Base-by-base conservation (phyloP, 2,113 vertebrate genomes). In the Limanda limanda region DNA sequence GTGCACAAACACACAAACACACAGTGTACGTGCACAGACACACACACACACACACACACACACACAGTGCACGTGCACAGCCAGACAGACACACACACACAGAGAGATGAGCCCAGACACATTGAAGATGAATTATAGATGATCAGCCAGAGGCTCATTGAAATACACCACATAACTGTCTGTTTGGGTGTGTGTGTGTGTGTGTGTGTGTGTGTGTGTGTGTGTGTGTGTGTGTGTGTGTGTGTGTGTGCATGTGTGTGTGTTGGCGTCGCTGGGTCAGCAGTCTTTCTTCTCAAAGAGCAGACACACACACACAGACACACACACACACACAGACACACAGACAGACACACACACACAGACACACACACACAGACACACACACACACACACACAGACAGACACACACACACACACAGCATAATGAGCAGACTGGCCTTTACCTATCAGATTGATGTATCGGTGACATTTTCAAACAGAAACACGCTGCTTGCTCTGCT, bases 391-490 rank as follows among this genome's bases (percentile, higher is more conserved):
- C 27, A 27, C 27, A 27, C 27, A 27, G 4, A 31, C 27, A 60
- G 52, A 27, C 40, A 63, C 35, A 11, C 71, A 74, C 37, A 64
- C 51, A 74, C 77, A 23, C 58, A 64, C 57, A 27, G 71, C 25
- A 62, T 84, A 87, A 86, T 86, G 81, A 86, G 76, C 24, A 27
- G 75, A 55, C 74, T 91, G 87, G 87, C 89, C 89, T 89, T 91
- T 88, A 85, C 79, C 83, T 37, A 71, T 89, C 83, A 81, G 71
- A 77, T 69, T 91, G 87, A 91, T 88, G 86, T 84, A 89, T 83
- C 81, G 84, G 74, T 89, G 86, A 89, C 87, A 91, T 91, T 89
- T 91, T 79, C 74, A 48, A 73, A 71, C 72, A 85, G 87, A 73
- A 88, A 74, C 77, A 74, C 54, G 66, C 67, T n/a, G 83, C 61